Evolutionary conservation across 2,888 invertebrate genomes (phyloP), one percentile per base, ranked within the genome.

Genomic region (Patella pellucida): DNA sequence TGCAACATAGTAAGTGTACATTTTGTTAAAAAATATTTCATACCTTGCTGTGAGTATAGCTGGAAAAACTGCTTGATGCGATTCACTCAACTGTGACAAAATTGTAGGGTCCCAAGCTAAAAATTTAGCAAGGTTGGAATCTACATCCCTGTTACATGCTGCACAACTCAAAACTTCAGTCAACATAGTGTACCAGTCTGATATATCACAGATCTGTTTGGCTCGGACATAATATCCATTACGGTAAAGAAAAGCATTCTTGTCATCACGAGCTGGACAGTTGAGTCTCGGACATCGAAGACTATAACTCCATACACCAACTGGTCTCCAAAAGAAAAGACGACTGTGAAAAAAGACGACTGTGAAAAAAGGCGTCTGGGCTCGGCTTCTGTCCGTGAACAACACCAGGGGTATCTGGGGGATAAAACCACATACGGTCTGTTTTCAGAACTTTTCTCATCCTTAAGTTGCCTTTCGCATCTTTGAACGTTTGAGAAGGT

Each of bases 321-420:
- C n/a, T n/a, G 71, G 71, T 23, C 71, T 71, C 71, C 52, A 71
- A 54, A 71, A 71, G 27, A 71, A 71, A n/a, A 71, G n/a, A 9
- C 71, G 50, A 27, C 71, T 23, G 12, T 19, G 52, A n/a, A n/a
- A n/a, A n/a, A n/a, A n/a, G n/a, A n/a, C n/a, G n/a, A n/a, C n/a
- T n/a, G n/a, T n/a, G n/a, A 27, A 71, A 71, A 54, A 71, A 71
- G 2, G 52, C 52, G 31, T 71, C 52, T n/a, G 52, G 52, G 14
- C 11, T 51, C 16, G 50, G 71, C 9, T 51, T 27, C 14, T 5
- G 9, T 27, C n/a, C 54, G 5, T 51, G 27, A 5, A 71, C n/a
- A 19, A 51, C 51, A 23, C n/a, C 19, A 19, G 51, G 51, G 15
- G 52, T 19, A 16, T 52, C 71, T 52, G 71, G 71, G 4, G 52